Evolutionary conservation across 2,113 vertebrate species (phyloP), one percentile per base, ranked within the genome.

Genomic region (Gasterosteus nipponicus): DNA sequence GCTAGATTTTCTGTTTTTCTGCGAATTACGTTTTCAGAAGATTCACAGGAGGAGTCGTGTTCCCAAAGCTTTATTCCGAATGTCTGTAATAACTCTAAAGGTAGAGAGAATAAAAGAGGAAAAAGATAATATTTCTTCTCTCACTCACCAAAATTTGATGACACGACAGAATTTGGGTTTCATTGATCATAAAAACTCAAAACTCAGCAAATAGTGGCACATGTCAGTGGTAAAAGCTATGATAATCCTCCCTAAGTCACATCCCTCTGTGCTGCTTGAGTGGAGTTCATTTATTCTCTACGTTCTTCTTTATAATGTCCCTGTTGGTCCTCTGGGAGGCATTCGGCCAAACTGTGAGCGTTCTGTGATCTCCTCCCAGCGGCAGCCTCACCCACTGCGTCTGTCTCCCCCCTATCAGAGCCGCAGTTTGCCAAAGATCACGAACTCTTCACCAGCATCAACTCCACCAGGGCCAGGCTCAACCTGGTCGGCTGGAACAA

Each of bases 381-480:
- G n/a, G 35, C 35, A 41, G 59, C 38, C n/a, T 65, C 26, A 65
- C 18, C 35, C 16, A 56, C 1, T 49, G 14, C 42, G 12, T 57
- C 60, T 47, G 1, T 44, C 16, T 15, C 35, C 5, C 35, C 35
- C 35, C 35, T 56, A 57, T 81, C 89, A 99, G 98, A 99, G 69
- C 98, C 98, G 8, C 98, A 99, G 88, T 99, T 99, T 91, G 97
- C 97, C 26, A 99, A 99, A 94, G 98, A 99, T 78, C 98, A 99
- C 14, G 98, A 99, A 72, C 96, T 99, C 75, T 98, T 98, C 53
- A 95, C 97, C 91, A 99, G 97, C 89, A 95, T 98, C 87, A 99
- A 99, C 90, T 97, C 95, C 80, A 97, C 97, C 0, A 93, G 97
- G 0, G 97, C 97, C 77, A 91, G 94, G 74, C 95, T 99, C 73